phyloP scores from a whole-genome alignment of 2,797 vertebrate species.

The Antrozous pallidus region DNA sequence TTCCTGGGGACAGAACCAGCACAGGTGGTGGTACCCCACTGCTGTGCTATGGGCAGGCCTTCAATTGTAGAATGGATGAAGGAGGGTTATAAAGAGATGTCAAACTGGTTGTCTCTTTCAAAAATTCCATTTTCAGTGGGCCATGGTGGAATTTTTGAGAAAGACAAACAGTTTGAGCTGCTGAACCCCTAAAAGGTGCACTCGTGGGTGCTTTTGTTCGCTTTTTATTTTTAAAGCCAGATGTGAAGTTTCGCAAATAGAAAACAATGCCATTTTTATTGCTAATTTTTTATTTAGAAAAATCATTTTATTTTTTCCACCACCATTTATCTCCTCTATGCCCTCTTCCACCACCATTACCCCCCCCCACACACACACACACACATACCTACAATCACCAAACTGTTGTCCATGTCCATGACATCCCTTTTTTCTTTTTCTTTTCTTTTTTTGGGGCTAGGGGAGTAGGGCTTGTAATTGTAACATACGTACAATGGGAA shows the following conservation, averaged over 20 bases:
- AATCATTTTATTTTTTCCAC: not conserved
- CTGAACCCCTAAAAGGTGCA: fast-evolving
- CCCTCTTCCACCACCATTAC: too few relatives aligned
- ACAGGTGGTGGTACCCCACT: fast-evolving
- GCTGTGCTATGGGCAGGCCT: fast-evolving
- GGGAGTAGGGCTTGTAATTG: fast-evolving
- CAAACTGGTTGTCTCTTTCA: not conserved
- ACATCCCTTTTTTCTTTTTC: too few relatives aligned
- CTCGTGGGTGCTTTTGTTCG: not conserved
- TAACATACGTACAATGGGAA: not conserved
- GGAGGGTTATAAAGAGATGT: not conserved
- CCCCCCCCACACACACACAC: too few relatives aligned
- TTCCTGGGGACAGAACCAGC: not conserved
- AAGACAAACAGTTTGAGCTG: not conserved
- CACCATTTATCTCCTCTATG: too few relatives aligned
- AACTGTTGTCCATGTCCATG: too few relatives aligned
- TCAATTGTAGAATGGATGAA: not conserved
- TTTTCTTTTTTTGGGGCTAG: too few relatives aligned
- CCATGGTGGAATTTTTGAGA: not conserved
- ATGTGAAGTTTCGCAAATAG: not conserved
- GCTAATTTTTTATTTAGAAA: not conserved
- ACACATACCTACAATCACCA: too few relatives aligned
- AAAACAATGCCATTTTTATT: not conserved
- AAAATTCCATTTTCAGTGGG: not conserved
- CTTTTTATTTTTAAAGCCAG: not conserved